Base-by-base conservation (phyloP, 2,113 vertebrate species). In the Lasiurus cinereus region DNA sequence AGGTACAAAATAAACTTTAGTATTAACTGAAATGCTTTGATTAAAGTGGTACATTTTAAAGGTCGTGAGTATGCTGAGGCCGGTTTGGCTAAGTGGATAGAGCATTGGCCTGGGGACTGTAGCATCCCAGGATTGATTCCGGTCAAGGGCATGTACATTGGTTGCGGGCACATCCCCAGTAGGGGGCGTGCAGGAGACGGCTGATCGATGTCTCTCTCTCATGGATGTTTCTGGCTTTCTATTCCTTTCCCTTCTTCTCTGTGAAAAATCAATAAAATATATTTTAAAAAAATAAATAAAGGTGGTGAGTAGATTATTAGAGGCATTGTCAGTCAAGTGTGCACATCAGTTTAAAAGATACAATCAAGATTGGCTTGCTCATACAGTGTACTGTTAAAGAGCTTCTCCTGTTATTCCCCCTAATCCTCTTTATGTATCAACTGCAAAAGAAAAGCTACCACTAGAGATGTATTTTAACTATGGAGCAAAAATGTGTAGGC, bases 11-110 rank as follows among this genome's bases (percentile, higher is more conserved):
- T 36, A 87, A 48, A 46, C 24, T 74, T 88, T 78, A 54, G 18
- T 39, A 79, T 84, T 91, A 56, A 70, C 77, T 66, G 8, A 91
- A 83, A 78, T 88, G 54, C 33, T 78, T 72, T 88, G 54, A 84
- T 39, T 83, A 73, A 83, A 94, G 19, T 24, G 43, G 31, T 59
- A 83, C 72, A 72, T 66, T 86, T 78, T 46, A 54, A 27, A 88
- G 66, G 46, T 72, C 43, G n/a, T 29, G 29, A 78, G 4, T 66
- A 66, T 46, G 39, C 39, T 39, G 39, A 39, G 39, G 39, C 39
- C 39, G 5, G 3, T 39, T 39, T 39, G 39, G 39, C 39, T 39
- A 3, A 39, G 39, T 39, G 39, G 39, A 39, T 39, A 39, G 39
- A 39, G 39, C 39, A 39, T 39, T 5, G 5, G 39, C 39, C 39